Evolutionary conservation across 2,113 vertebrate genomes (phyloP), one percentile per base, ranked within the genome.

Genomic region (Mugil cephalus): DNA sequence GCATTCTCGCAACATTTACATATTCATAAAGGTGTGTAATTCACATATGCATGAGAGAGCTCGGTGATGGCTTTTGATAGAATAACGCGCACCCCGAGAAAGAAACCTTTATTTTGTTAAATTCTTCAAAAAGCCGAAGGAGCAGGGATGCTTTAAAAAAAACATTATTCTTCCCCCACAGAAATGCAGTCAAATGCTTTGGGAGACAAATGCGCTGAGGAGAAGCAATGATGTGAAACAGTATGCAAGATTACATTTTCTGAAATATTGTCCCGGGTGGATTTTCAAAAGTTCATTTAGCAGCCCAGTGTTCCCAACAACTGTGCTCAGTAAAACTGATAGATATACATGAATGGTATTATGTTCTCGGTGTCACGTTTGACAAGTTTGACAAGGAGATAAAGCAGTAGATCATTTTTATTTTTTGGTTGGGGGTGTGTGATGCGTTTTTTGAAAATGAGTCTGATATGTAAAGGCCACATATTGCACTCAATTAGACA

Each of bases 21-120:
- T 95, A 95, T 94, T 94, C 91, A 94, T 95, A 94, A 94, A 94
- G 94, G 93, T 93, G 93, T 93, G 93, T 93, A 92, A 94, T 95
- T 93, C 93, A 91, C 90, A 91, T 90, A 93, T 88, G 93, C 93
- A 93, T 91, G 93, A 95, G 89, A 69, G 91, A 87, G 76, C 89
- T 86, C 90, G 92, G 87, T 85, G 90, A 93, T 92, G 88, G 91
- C 86, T 92, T 30, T 79, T 81, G 83, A 88, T 85, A 93, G 90
- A 88, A 90, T 93, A 91, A 89, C 87, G 84, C 83, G 77, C 85
- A 83, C 86, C 89, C 80, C 75, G 63, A 80, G 82, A 89, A 63
- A 84, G 65, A 85, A 89, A 87, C 89, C 90, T 93, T 93, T 94
- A 92, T 94, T 92, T 91, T 90, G 88, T 82, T 86, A 87, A 90